Percentiles rank a stretch among this genome's conserved stretches.
Evolutionary conservation across 2,113 vertebrate species (phyloP).

Genomic region (Grammomys surdaster): DNA sequence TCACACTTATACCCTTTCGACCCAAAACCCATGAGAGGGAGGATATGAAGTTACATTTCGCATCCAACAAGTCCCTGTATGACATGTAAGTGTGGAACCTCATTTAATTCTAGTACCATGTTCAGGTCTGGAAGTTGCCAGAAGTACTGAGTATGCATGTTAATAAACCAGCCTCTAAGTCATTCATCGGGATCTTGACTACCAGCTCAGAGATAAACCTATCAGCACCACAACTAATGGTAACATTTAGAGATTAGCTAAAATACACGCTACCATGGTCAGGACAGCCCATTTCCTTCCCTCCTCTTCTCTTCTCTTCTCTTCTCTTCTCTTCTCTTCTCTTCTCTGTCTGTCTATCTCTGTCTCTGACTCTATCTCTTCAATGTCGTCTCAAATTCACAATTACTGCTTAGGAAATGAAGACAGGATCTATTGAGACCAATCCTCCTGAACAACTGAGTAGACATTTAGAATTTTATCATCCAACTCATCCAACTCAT

Average conservation of each 20-base stretch:
- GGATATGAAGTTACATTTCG: slow-evolving; percentile 46
- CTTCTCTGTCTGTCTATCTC: too few relatives aligned
- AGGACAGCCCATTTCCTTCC: slow-evolving; percentile 29
- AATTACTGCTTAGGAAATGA: slow-evolving; percentile 55
- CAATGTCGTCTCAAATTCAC: slow-evolving; percentile 25
- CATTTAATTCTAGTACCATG: slow-evolving; percentile 55
- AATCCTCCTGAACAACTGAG: background rate
- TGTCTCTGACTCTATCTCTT: background rate
- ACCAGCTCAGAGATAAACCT: slow-evolving; percentile 64
- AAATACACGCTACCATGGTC: background rate
- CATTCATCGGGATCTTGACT: slow-evolving; percentile 50
- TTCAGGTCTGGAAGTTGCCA: slow-evolving; percentile 38
- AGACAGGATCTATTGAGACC: background rate
- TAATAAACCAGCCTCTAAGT: slow-evolving; percentile 41
- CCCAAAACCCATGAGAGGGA: slow-evolving; percentile 33
- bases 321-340: too few relatives aligned
- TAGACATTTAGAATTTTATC: slow-evolving; percentile 57
- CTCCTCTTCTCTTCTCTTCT: background rate
- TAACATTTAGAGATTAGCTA: slow-evolving; percentile 60
- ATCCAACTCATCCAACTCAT: slow-evolving; percentile 42
- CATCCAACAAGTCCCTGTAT: background rate
- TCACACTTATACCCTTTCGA: background rate
- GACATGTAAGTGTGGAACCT: background rate
- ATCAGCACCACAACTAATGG: slow-evolving; percentile 39
- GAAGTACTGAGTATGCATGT: slow-evolving; percentile 23